These are phyloP conservation scores for Siphonodentalium dalli DNA, from an alignment of 2,888 invertebrate genomes.

Conservation along the genomic window DNA sequence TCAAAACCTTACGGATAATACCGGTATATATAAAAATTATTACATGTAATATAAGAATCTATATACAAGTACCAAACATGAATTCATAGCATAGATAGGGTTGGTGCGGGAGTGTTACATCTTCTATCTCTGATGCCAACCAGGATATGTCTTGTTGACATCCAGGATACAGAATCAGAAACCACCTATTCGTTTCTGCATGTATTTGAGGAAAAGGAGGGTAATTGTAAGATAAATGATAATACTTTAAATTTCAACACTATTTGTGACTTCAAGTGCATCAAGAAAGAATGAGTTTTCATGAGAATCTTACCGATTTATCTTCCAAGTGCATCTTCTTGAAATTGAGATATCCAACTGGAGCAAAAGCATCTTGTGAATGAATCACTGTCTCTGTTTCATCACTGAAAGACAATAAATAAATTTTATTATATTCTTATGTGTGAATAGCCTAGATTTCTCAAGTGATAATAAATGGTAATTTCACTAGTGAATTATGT, in stretches of 20 bases:
- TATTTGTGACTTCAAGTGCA: background rate
- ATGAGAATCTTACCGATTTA: constrained; percentile 67
- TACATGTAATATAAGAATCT: too few relatives aligned
- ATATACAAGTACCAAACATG: too few relatives aligned
- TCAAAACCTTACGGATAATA: too few relatives aligned
- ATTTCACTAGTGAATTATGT: too few relatives aligned
- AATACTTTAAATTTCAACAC: background rate
- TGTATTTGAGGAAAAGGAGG: too few relatives aligned
- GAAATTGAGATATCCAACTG: constrained; percentile 92
- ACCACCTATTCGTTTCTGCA: too few relatives aligned
- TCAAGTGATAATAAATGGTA: background rate
- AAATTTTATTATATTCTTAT: constrained; percentile 71
- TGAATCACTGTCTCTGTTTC: constrained; percentile 83
- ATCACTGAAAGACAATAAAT: constrained; percentile 41
- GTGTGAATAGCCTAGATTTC: constrained; percentile 72
- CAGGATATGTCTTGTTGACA: too few relatives aligned
- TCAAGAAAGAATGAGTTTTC: background rate
- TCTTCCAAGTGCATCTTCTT: constrained; percentile 81
- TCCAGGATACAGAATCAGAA: too few relatives aligned
- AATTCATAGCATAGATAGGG: too few relatives aligned
- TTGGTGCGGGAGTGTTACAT: too few relatives aligned
- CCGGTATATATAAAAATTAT: too few relatives aligned
- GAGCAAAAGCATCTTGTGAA: constrained; percentile 90
- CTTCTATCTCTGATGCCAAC: too few relatives aligned
- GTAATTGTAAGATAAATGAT: background rate